Conservation (phyloP, 2,797 vertebrate genomes). For the Onychomys arenicola region DNA sequence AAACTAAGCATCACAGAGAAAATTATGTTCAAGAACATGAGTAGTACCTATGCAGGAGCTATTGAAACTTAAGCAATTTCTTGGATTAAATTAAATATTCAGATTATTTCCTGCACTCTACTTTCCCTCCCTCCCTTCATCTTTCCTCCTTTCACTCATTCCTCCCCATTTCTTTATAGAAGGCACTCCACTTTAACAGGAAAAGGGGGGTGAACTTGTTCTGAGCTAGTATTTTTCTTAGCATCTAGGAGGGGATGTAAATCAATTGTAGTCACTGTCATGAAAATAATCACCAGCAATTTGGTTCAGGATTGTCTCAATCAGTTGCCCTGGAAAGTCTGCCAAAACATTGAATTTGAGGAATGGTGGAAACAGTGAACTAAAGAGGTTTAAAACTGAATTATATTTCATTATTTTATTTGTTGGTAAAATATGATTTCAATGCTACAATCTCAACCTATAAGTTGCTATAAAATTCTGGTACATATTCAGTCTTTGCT, state of each 20-base stretch:
- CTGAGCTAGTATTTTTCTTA: not conserved
- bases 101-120: not conserved
- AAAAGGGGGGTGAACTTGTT: not conserved
- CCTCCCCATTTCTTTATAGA: not conserved
- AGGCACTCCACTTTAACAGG: not conserved
- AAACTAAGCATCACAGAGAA: constrained; percentile 22
- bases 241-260: not conserved
- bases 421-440: not conserved
- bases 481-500: not conserved
- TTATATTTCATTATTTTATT: not conserved
- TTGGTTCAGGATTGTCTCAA: not conserved
- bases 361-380: not conserved
- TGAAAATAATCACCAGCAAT: not conserved
- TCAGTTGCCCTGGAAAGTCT: not conserved
- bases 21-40: not conserved
- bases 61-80: not conserved
- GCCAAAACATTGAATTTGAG: not conserved
- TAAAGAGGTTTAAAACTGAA: not conserved
- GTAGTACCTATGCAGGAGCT: not conserved
- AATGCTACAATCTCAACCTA: not conserved
- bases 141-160: not conserved
- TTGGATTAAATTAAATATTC: not conserved
- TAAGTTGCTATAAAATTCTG: not conserved
- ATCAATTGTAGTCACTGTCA: not conserved
- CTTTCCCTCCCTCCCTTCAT: no score